A percentile compares a stretch with the other conserved stretches of the same genome.
Evolutionary conservation across 30 jellyfish, hydroid and myxozoan genomes (phyloP).

Genomic region (Mastigias papua): DNA sequence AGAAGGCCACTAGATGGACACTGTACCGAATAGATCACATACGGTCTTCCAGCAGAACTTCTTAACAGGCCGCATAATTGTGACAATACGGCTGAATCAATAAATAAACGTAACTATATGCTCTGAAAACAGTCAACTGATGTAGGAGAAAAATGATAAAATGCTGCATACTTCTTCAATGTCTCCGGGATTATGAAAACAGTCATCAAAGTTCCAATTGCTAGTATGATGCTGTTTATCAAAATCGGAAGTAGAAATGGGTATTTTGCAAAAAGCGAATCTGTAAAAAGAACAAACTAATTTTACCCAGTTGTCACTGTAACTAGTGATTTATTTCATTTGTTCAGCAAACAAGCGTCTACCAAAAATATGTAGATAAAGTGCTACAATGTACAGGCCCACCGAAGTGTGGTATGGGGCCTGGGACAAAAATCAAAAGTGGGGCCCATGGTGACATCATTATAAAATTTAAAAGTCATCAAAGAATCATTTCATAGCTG

Average conservation of each 20-base stretch:
- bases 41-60: not conserved
- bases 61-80: not conserved
- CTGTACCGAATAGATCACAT: too few species aligned
- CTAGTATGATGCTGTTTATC: constrained; percentile 10
- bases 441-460: too few species aligned
- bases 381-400: too few species aligned
- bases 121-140: not conserved
- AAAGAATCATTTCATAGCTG: too few species aligned
- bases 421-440: too few species aligned
- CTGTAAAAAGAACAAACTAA: constrained; percentile 19
- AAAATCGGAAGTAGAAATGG: constrained; percentile 37
- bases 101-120: not conserved
- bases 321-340: too few species aligned
- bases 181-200: constrained; percentile 40
- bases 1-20: too few species aligned
- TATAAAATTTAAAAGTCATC: too few species aligned
- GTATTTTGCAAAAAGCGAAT: constrained; percentile 23
- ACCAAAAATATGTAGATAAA: too few species aligned
- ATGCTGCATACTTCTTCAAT: not conserved
- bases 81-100: not conserved
- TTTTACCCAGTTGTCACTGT: too few species aligned
- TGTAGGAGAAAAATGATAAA: not conserved
- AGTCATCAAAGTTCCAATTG: constrained; percentile 5
- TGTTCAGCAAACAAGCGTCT: too few species aligned
- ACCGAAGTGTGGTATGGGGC: too few species aligned